These are phyloP conservation scores for Mimumesa dahlbomi DNA, from an alignment of 2,888 invertebrate genomes.

Conservation along the genomic window DNA sequence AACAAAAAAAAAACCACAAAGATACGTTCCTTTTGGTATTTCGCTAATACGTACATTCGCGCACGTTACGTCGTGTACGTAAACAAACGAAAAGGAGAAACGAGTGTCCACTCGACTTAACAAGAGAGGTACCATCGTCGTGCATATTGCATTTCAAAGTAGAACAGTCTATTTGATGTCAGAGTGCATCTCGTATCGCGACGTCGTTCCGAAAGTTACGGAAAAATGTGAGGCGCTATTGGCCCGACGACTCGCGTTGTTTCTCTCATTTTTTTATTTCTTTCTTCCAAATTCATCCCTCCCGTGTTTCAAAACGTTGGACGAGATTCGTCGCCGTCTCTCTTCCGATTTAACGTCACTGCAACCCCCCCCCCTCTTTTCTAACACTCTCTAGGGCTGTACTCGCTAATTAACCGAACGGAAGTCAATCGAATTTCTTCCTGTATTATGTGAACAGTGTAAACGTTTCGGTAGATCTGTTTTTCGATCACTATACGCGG, in stretches of 20 bases:
- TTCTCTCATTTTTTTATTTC: too few species aligned
- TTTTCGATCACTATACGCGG: too few species aligned
- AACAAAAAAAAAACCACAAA: too few species aligned
- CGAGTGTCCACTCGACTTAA: constrained; percentile 64
- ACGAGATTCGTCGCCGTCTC: too few species aligned
- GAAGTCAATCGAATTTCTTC: too few species aligned
- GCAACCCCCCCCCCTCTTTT: too few species aligned
- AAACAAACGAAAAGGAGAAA: constrained; percentile 53
- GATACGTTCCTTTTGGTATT: not conserved
- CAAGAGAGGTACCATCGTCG: constrained; percentile 59
- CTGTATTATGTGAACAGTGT: too few species aligned
- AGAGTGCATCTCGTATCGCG: constrained; percentile 52
- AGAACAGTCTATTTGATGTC: constrained; percentile 63
- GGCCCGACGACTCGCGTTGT: constrained; percentile 18
- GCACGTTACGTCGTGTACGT: constrained; percentile 8
- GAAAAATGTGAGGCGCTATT: constrained; percentile 59
- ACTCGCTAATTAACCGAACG: too few species aligned
- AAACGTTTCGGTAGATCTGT: too few species aligned
- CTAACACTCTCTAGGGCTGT: too few species aligned
- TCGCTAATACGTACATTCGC: not conserved
- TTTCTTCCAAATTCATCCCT: not conserved
- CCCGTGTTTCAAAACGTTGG: too few species aligned
- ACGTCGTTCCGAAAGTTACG: constrained; percentile 61
- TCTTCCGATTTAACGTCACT: too few species aligned
- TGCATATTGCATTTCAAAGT: constrained; percentile 68